phyloP scores from a whole-genome alignment of 2,888 invertebrate species.

The Eupithecia inturbata region DNA sequence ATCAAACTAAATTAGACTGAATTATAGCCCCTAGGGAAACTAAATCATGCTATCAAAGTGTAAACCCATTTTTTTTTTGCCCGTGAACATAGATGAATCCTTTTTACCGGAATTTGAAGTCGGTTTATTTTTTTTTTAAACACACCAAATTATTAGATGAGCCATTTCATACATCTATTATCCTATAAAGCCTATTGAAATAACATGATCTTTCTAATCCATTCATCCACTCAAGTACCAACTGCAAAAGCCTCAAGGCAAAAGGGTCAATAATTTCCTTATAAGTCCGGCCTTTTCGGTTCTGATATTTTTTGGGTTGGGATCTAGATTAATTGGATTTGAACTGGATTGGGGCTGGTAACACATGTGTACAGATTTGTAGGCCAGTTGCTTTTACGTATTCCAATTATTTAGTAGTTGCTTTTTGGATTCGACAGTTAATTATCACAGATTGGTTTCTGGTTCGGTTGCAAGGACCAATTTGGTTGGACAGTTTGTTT shows the following conservation, averaged over 20 bases:
- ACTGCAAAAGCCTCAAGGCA: not conserved
- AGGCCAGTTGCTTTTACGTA: constrained; percentile 4
- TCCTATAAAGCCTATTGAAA: not conserved
- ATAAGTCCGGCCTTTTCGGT: not conserved
- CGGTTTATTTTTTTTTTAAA: too few species aligned
- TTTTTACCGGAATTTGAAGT: too few species aligned
- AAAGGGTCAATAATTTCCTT: not conserved
- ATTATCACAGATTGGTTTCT: not conserved
- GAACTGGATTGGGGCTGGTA: constrained; percentile 30
- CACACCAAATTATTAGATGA: too few species aligned
- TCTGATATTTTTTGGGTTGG: not conserved
- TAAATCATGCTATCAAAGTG: too few species aligned
- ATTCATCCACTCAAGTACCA: not conserved
- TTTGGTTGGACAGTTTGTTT: not conserved
- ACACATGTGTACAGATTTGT: constrained; percentile 27
- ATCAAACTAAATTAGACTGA: too few species aligned
- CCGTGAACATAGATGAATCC: too few species aligned
- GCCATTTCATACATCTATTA: not conserved
- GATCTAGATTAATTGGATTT: constrained; percentile 2
- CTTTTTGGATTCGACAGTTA: not conserved
- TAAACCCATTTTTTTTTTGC: too few species aligned
- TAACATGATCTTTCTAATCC: not conserved
- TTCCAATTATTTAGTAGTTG: not conserved
- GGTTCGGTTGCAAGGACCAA: not conserved
- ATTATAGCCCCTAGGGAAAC: too few species aligned